Evolutionary conservation across 1,140 invertebrate genomes (phyloP).

Genomic region (Brachionus calyciflorus): DNA sequence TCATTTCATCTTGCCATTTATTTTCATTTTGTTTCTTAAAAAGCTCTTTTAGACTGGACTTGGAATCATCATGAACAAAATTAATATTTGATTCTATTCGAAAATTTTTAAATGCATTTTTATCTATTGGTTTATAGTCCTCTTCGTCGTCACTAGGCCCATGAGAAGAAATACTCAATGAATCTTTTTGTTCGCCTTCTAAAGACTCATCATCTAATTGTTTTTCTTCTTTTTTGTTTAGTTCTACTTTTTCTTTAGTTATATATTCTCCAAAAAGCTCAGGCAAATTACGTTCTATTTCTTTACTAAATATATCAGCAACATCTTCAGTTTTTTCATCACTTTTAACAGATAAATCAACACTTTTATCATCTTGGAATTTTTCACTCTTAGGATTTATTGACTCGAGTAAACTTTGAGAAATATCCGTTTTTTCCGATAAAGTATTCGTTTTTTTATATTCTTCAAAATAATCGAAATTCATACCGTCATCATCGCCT

Average conservation of each 20-base stretch:
- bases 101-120: constrained; percentile 41
- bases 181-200: not conserved
- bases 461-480: constrained; percentile 9
- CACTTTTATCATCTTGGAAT: not conserved
- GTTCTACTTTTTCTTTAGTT: not conserved
- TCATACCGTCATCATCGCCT: constrained; percentile 3
- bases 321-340: not conserved
- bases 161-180: not conserved
- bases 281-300: constrained; percentile 13
- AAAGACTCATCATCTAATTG: not conserved
- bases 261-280: constrained; percentile 21
- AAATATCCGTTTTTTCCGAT: not conserved
- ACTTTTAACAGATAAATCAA: not conserved
- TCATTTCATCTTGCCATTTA: no score
- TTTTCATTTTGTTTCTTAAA: not conserved
- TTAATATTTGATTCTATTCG: constrained; percentile 10
- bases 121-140: constrained; percentile 20
- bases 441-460: not conserved
- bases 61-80: not conserved
- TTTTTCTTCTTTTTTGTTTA: not conserved
- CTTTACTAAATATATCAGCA: constrained; percentile 29
- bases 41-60: not conserved
- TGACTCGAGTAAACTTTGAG: not conserved
- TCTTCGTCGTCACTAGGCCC: constrained; percentile 2
- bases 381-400: not conserved